Conservation (phyloP, 2,888 invertebrate species). For the Coleophora deauratella region DNA sequence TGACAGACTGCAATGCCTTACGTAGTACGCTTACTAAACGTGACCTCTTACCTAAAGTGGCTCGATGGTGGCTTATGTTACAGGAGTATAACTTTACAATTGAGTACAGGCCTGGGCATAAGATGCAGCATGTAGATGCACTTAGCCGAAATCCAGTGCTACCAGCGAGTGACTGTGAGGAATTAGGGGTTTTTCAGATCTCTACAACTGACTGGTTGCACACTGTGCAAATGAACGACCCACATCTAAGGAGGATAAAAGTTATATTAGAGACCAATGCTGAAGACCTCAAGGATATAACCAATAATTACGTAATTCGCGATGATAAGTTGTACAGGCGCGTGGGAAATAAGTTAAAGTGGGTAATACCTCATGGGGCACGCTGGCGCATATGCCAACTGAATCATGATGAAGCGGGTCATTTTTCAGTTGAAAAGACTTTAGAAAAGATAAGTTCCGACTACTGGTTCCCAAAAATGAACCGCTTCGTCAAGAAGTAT, state of each 20-base stretch:
- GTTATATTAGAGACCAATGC: neutral
- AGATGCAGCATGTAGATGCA: conserved; percentile 1
- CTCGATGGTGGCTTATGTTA: conserved; percentile 13
- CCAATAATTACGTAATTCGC: neutral
- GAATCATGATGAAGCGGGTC: conserved; percentile 13
- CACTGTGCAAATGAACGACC: conserved; percentile 1
- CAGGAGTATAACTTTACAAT: conserved; percentile 12
- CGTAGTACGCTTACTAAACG: conserved; percentile 23
- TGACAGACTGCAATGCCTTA: conserved; percentile 32
- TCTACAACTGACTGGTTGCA: conserved; percentile 1
- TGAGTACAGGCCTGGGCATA: conserved; percentile 8
- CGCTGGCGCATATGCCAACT: neutral
- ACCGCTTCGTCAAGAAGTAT: conserved; percentile 15
- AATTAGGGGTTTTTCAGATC: neutral
- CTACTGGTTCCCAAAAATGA: conserved; percentile 18
- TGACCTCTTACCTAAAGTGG: conserved; percentile 15
- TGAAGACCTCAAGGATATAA: neutral
- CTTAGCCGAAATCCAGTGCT: neutral
- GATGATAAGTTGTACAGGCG: neutral
- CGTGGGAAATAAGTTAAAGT: neutral
- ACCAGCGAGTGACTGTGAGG: neutral
- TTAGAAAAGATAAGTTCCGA: conserved; percentile 7
- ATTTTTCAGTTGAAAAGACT: conserved; percentile 16
- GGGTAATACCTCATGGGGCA: neutral
- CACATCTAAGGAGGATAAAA: neutral